A percentile compares a stretch with the other conserved stretches of the same genome.
phyloP scores from a whole-genome alignment of 1,140 invertebrate species.

The Drosophila busckii region DNA sequence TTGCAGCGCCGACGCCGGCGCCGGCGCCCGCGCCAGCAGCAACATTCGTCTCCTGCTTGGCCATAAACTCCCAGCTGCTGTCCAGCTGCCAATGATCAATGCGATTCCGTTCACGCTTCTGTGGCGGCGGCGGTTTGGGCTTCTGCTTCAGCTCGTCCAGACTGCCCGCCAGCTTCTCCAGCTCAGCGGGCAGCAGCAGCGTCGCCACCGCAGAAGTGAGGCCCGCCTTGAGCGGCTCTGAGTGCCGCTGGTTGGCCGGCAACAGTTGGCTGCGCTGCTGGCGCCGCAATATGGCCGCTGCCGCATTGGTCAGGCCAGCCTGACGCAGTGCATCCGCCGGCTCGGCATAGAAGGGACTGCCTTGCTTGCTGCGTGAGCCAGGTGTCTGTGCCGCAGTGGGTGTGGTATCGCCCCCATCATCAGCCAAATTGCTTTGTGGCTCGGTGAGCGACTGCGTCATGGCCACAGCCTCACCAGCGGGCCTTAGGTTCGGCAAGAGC shows the following conservation, averaged over 20 bases:
- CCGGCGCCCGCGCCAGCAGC: conserved; percentile 14
- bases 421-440: not conserved
- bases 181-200: conserved; percentile 54
- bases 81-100: conserved; percentile 89
- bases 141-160: conserved; percentile 76
- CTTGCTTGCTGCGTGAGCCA: conserved; percentile 79
- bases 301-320: conserved; percentile 78
- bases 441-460: conserved; percentile 58
- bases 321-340: conserved; percentile 89
- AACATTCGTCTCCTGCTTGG: conserved; percentile 80
- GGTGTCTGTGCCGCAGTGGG: conserved; percentile 67
- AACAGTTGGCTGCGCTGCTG: conserved; percentile 63
- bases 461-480: not conserved
- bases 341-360: conserved; percentile 94
- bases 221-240: conserved; percentile 80
- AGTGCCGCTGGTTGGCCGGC: conserved; percentile 80
- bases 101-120: conserved; percentile 67
- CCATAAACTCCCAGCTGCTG: conserved; percentile 92
- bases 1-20: conserved; percentile 38
- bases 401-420: conserved; percentile 52
- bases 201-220: conserved; percentile 15
- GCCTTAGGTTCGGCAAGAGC: conserved; percentile 45
- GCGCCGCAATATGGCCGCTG: conserved; percentile 76
- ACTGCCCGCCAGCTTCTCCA: conserved; percentile 72
- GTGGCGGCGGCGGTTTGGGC: conserved; percentile 40